Evolutionary conservation across 2,888 invertebrate species (phyloP), one percentile per base, ranked within the genome.

Genomic region (Alsophila aescularia): DNA sequence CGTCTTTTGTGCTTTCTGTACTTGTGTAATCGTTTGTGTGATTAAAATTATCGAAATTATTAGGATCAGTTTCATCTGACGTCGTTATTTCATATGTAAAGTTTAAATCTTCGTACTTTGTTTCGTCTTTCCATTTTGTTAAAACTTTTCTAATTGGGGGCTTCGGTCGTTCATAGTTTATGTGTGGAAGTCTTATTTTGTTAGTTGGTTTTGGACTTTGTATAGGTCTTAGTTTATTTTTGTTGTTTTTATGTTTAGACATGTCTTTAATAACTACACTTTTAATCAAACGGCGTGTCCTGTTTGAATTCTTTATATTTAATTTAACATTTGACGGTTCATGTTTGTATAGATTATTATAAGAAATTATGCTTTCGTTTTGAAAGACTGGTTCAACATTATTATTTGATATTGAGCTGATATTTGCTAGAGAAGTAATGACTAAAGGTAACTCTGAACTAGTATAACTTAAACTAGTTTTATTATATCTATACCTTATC

Each of bases 91-190:
- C 92, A 36, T 81, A 81, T 49, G 85, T 80, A 60, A 90, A 85
- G 57, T 92, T 80, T 58, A 92, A 75, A 58, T 90, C 88, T 37
- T 88, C 85, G 39, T 83, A 77, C 64, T 88, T 90, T 0, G 90
- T 85, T 63, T 83, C 82, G 60, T 93, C 92, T 0, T 85, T 87
- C 93, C 93, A 93, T 79, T 92, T 92, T 0, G 92, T 93, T 0
- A 92, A 63, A 2, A 93, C 83, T 76, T 90, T 92, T 77, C 74
- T 82, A 16, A 90, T 91, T 7, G 73, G 58, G n/a, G 85, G 79
- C 66, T 80, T 89, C 51, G 71, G 78, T 54, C 60, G 75, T 15
- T 69, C 61, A 8, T 57, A 36, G 6, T 59, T 52, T 15, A 51
- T 51, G 47, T 63, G 42, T 14, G 55, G 49, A 2, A 60, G 21